Evolutionary conservation across 1,140 invertebrate genomes (phyloP).

Genomic region (Teleogryllus occipitalis): DNA sequence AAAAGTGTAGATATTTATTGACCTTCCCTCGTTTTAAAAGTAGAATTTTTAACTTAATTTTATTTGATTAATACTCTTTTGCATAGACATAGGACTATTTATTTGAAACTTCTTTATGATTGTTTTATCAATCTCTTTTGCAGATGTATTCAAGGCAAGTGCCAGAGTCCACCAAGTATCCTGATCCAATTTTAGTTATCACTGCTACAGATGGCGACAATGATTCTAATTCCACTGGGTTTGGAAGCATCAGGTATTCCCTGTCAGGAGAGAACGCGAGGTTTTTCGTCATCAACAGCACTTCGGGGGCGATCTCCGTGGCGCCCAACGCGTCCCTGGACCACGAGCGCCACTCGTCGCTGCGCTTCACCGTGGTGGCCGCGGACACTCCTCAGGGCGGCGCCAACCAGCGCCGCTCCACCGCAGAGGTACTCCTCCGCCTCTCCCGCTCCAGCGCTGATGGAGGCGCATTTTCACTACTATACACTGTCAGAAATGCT

Average conservation of each 20-base stretch:
- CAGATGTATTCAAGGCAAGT: constrained; percentile 59
- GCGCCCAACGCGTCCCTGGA: constrained; percentile 61
- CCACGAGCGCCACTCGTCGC: constrained; percentile 58
- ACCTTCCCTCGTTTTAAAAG: no score
- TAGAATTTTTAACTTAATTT: no score
- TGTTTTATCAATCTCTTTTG: constrained; percentile 21
- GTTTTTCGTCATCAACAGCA: constrained; percentile 58
- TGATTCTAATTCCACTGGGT: constrained; percentile 51
- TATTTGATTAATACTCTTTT: no score
- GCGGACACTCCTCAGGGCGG: constrained; percentile 60
- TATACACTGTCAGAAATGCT: no score
- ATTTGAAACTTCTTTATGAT: no score
- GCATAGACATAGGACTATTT: no score
- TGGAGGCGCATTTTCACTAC: no score
- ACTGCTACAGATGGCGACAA: constrained; percentile 63
- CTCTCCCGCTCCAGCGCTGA: background rate
- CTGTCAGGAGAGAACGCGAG: constrained; percentile 61
- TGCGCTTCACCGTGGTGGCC: constrained; percentile 61
- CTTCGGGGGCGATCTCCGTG: constrained; percentile 38
- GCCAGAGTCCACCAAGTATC: constrained; percentile 57
- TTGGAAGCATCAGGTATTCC: constrained; percentile 57
- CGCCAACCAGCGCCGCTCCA: constrained; percentile 51
- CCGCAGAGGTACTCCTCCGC: constrained; percentile 34
- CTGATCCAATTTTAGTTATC: constrained; percentile 57
- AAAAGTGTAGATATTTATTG: no score